Evolutionary conservation across 2,797 vertebrate genomes (phyloP).

Genomic region (Phaenicophaeus curvirostris): DNA sequence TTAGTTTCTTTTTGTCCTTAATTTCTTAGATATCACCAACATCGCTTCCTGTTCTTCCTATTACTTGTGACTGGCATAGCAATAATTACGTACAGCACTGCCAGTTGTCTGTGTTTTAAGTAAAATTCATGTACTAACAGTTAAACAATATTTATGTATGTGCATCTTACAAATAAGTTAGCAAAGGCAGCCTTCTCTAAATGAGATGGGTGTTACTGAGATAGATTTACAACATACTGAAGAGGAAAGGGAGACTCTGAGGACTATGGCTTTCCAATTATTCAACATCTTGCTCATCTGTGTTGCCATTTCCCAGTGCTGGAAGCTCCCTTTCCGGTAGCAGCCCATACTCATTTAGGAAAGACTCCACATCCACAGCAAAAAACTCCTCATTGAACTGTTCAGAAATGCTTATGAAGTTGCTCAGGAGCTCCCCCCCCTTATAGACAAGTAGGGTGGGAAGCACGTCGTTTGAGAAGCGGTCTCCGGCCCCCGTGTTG

Average conservation of each 20-base stretch:
- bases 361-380: slow-evolving; percentile 92
- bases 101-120: neutral
- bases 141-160: neutral
- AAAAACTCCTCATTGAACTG: slow-evolving; percentile 93
- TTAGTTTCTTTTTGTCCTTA: neutral
- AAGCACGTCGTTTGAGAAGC: slow-evolving; percentile 89
- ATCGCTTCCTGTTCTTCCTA: neutral
- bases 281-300: slow-evolving; percentile 77
- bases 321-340: slow-evolving; percentile 89
- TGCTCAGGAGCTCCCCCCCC: slow-evolving; percentile 93
- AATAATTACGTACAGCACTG: neutral
- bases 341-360: slow-evolving; percentile 94
- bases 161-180: neutral
- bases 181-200: slow-evolving; percentile 52
- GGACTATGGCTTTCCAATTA: slow-evolving; percentile 38
- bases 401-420: slow-evolving; percentile 89
- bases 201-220: slow-evolving; percentile 24
- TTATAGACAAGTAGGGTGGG: slow-evolving; percentile 94
- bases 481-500: slow-evolving; percentile 87
- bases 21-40: neutral
- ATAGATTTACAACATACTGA: neutral
- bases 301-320: slow-evolving; percentile 74
- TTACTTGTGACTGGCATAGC: neutral
- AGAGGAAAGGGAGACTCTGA: neutral
- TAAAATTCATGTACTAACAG: neutral